Percentiles rank a stretch among this genome's conserved stretches.
phyloP scores from a whole-genome alignment of 2,888 invertebrate species.

The Metallyticus violacea region DNA sequence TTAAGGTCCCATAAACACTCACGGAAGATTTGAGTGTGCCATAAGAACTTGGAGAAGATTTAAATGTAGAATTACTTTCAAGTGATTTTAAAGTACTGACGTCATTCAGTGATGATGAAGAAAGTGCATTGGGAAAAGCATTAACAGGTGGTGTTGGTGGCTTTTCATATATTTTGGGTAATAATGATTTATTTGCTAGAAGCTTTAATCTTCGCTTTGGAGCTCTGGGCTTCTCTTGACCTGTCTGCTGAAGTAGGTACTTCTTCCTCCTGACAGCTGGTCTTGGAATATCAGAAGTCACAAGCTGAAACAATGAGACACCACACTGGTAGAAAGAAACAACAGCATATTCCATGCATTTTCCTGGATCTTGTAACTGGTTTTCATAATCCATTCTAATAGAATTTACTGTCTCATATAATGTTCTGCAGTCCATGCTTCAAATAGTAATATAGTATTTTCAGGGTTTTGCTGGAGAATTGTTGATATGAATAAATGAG shows the following conservation, averaged over 20 bases:
- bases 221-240: not conserved
- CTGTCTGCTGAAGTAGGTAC: not conserved
- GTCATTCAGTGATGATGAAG: not conserved
- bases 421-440: not conserved
- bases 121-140: not conserved
- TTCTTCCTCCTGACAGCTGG: conserved; percentile 27
- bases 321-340: not conserved
- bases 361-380: too few relatives aligned
- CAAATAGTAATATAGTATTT: too few relatives aligned
- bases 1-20: not conserved
- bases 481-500: too few relatives aligned
- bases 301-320: conserved; percentile 31
- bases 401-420: not conserved
- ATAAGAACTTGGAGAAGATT: not conserved
- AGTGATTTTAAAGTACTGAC: not conserved
- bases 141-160: not conserved
- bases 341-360: too few relatives aligned
- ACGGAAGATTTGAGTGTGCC: not conserved
- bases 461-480: too few relatives aligned
- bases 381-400: not conserved
- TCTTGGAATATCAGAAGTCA: conserved; percentile 22
- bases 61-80: not conserved
- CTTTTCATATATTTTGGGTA: not conserved
- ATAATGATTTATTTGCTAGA: not conserved
- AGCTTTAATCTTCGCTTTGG: conserved; percentile 2